These are phyloP conservation scores for Bagarius yarrelli DNA, from an alignment of 2,113 vertebrate genomes.

Conservation along the genomic window DNA sequence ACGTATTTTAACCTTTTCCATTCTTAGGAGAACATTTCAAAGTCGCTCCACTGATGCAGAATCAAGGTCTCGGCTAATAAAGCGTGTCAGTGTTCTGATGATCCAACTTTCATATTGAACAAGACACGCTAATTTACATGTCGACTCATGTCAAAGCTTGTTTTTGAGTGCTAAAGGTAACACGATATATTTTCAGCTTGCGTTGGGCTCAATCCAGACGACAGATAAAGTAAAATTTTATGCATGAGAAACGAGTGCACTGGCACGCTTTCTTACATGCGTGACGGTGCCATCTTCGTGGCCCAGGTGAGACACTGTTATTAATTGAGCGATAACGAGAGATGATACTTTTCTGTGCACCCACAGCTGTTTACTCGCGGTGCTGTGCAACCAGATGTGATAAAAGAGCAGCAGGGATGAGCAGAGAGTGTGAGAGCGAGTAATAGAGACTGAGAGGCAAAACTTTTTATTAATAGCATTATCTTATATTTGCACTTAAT, in stretches of 20 bases:
- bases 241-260: not conserved
- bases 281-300: not conserved
- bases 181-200: not conserved
- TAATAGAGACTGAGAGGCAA: not conserved
- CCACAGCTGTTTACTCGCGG: not conserved
- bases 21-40: constrained; percentile 57
- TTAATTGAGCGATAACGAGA: not conserved
- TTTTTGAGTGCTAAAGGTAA: not conserved
- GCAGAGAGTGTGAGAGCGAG: not conserved
- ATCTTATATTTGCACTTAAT: not conserved
- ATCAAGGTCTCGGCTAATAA: not conserved
- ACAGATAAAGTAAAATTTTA: not conserved
- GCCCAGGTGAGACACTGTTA: not conserved
- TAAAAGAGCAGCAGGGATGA: not conserved
- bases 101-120: not conserved
- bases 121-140: not conserved
- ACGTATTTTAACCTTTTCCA: constrained; percentile 51
- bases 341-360: not conserved
- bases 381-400: not conserved
- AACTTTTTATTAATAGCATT: constrained; percentile 2
- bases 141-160: not conserved
- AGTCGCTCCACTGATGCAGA: not conserved
- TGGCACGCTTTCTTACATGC: not conserved
- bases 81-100: not conserved
- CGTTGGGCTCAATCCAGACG: not conserved